phyloP scores from a whole-genome alignment of 2,113 vertebrate species.

The Eonycteris spelaea region DNA sequence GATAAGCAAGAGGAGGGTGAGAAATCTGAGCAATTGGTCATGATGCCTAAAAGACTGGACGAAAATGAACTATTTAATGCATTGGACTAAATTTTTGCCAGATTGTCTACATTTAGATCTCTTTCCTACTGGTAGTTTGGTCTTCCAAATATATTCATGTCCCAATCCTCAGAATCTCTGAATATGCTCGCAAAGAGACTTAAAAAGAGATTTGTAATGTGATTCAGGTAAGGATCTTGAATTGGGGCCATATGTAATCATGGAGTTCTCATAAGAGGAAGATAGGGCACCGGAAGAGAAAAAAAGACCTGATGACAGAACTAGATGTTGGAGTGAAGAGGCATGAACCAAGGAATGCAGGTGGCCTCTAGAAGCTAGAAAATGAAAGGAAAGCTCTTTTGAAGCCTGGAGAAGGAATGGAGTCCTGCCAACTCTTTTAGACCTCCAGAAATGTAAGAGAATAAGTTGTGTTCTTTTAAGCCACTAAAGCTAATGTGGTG shows the following conservation, averaged over 20 bases:
- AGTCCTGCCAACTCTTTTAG: background rate
- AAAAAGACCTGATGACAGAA: background rate
- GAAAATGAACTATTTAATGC: background rate
- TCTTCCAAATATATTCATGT: background rate
- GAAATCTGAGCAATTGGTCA: background rate
- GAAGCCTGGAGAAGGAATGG: background rate
- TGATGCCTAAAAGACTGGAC: background rate
- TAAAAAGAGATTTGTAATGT: background rate
- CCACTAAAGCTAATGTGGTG: background rate
- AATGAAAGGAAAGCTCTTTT: background rate
- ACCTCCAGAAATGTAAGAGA: background rate
- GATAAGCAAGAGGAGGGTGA: background rate
- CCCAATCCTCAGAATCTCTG: background rate
- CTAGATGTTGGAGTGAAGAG: background rate
- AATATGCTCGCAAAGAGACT: too few species aligned
- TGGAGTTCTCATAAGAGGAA: background rate
- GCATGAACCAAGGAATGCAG: background rate
- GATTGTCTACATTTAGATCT: background rate
- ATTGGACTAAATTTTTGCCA: background rate
- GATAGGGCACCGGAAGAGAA: background rate
- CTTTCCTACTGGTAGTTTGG: background rate
- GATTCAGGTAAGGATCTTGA: background rate
- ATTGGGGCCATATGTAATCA: background rate
- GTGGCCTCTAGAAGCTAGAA: background rate
- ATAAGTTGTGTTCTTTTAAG: background rate